Conservation (phyloP, 2,888 invertebrate species). For the Drepana falcataria region DNA sequence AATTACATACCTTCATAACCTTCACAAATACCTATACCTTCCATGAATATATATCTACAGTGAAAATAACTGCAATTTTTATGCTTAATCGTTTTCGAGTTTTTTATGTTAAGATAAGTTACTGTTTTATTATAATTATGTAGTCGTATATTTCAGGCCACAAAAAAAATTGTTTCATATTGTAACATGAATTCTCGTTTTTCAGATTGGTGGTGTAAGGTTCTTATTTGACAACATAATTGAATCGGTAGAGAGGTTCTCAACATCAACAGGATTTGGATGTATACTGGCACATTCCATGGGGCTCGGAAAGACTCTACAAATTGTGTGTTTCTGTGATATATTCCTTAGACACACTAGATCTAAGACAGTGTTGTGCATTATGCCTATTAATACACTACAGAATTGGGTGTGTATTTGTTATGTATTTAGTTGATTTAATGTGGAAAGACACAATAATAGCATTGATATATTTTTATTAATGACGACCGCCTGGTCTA, state of each 20-base stretch:
- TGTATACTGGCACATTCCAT: constrained; percentile 99
- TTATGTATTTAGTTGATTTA: background rate
- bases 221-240: constrained; percentile 98
- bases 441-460: too few species aligned
- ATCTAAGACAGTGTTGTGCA: constrained; percentile 93
- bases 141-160: too few species aligned
- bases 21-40: too few species aligned
- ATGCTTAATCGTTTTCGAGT: too few species aligned
- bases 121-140: too few species aligned
- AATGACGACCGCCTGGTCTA: too few species aligned
- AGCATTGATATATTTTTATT: too few species aligned
- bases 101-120: too few species aligned
- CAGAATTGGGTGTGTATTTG: constrained; percentile 91
- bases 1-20: too few species aligned
- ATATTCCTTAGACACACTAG: constrained; percentile 94
- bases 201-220: constrained; percentile 92
- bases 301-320: constrained; percentile 99
- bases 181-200: constrained; percentile 14
- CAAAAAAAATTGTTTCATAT: too few species aligned
- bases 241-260: constrained; percentile 93
- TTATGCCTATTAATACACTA: constrained; percentile 98
- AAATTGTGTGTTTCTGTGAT: constrained; percentile 97
- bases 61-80: too few species aligned
- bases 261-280: constrained; percentile 94
- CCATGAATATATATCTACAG: too few species aligned